Evolutionary conservation across 2,797 vertebrate species (phyloP).

Genomic region (Parotocinclus haroldoi): DNA sequence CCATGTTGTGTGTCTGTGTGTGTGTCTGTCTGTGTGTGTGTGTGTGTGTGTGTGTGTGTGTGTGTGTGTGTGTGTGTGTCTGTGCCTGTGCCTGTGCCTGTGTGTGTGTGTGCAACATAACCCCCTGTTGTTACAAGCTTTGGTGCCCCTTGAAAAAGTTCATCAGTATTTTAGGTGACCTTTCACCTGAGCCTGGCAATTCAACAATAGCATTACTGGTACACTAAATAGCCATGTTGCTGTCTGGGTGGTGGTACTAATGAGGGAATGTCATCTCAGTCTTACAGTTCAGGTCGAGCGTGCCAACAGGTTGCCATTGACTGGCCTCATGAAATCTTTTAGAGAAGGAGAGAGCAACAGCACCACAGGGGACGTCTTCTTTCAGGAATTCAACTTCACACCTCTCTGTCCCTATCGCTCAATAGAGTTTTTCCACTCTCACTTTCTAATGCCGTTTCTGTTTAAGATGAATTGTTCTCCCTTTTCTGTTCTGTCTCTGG

Average conservation of each 20-base stretch:
- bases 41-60: no score
- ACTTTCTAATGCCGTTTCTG: constrained; percentile 37
- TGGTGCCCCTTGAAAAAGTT: constrained; percentile 75
- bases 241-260: constrained; percentile 94
- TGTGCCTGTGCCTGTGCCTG: no score
- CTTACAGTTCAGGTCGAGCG: constrained; percentile 90
- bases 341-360: constrained; percentile 61
- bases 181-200: constrained; percentile 88
- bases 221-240: constrained; percentile 88
- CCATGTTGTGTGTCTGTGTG: no score
- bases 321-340: constrained; percentile 76
- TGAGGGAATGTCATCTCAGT: constrained; percentile 96
- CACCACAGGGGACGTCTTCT: constrained; percentile 41
- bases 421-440: constrained; percentile 29
- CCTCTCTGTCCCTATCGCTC: constrained; percentile 29
- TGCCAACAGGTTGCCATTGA: constrained; percentile 89
- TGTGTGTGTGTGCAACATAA: no score
- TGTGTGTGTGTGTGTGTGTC: no score
- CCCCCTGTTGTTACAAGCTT: constrained; percentile 64
- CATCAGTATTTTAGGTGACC: constrained; percentile 90
- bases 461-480: no score
- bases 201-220: constrained; percentile 92
- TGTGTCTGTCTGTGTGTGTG: no score
- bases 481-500: no score
- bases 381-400: no score